Conservation (phyloP, 2,888 invertebrate genomes). For the Norana najaformis region DNA sequence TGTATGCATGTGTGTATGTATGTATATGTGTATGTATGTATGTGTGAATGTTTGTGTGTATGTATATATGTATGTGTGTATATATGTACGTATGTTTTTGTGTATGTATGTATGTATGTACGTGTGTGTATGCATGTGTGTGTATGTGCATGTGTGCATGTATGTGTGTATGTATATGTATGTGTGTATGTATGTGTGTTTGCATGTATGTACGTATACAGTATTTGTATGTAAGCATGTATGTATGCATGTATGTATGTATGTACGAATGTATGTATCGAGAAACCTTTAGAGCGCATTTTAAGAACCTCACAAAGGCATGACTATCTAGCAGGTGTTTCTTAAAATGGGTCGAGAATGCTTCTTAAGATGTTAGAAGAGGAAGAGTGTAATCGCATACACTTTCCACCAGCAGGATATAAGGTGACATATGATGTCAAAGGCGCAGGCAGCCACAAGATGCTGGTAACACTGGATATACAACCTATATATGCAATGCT, state of each 20-base stretch:
- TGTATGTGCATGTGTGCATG: not conserved
- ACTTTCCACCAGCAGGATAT: too few relatives aligned
- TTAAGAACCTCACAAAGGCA: too few relatives aligned
- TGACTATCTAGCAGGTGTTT: too few relatives aligned
- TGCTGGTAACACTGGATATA: too few relatives aligned
- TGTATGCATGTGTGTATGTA: not conserved
- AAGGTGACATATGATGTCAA: too few relatives aligned
- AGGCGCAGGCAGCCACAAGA: too few relatives aligned
- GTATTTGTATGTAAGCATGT: not conserved
- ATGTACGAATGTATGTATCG: not conserved
- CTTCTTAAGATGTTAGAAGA: too few relatives aligned
- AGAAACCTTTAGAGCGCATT: not conserved
- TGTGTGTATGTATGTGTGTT: not conserved
- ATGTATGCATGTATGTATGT: not conserved
- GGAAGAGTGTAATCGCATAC: too few relatives aligned
- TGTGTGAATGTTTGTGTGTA: not conserved
- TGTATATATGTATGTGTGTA: not conserved
- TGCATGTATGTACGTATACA: not conserved
- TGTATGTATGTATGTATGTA: constrained; percentile 17
- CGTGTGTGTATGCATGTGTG: not conserved
- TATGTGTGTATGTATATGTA: not conserved
- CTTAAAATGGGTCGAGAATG: too few relatives aligned
- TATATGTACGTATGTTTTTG: constrained; percentile 21
- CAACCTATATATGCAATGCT: too few relatives aligned
- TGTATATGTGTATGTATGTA: not conserved